Percentiles rank a stretch among this genome's conserved stretches.
phyloP scores from a whole-genome alignment of 2,888 invertebrate genomes.

The Pegoplata infirma region DNA sequence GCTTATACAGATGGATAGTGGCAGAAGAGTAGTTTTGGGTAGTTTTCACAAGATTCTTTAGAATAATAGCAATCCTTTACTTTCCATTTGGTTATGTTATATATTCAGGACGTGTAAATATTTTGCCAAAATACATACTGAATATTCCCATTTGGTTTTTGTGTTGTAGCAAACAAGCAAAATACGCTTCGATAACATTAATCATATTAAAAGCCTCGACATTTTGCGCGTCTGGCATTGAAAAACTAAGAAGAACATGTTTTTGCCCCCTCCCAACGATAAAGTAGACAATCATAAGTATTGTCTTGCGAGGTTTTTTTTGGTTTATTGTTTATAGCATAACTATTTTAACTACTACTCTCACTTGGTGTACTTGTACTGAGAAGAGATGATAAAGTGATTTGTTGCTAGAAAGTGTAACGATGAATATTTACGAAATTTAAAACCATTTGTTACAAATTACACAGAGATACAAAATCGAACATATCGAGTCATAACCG shows the following conservation, averaged over 20 bases:
- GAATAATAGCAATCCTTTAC: conserved; percentile 21
- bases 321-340: too few relatives aligned
- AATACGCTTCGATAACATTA: conserved; percentile 53
- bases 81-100: conserved; percentile 30
- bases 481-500: too few relatives aligned
- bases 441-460: too few relatives aligned
- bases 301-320: neutral
- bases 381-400: neutral
- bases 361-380: neutral
- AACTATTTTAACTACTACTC: neutral
- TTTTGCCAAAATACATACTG: conserved; percentile 45
- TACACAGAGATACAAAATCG: too few relatives aligned
- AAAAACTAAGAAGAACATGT: conserved; percentile 7
- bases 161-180: conserved; percentile 16
- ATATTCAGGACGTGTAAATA: conserved; percentile 54
- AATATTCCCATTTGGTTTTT: neutral
- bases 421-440: too few relatives aligned
- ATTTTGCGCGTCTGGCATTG: conserved; percentile 50
- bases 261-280: neutral
- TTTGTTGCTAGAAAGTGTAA: too few relatives aligned
- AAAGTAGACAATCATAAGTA: conserved; percentile 2
- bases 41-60: conserved; percentile 5
- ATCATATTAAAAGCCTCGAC: conserved; percentile 62
- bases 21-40: neutral
- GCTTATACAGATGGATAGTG: conserved; percentile 1